Base-by-base conservation (phyloP, 2,797 vertebrate genomes). In the Eospalax fontanierii region DNA sequence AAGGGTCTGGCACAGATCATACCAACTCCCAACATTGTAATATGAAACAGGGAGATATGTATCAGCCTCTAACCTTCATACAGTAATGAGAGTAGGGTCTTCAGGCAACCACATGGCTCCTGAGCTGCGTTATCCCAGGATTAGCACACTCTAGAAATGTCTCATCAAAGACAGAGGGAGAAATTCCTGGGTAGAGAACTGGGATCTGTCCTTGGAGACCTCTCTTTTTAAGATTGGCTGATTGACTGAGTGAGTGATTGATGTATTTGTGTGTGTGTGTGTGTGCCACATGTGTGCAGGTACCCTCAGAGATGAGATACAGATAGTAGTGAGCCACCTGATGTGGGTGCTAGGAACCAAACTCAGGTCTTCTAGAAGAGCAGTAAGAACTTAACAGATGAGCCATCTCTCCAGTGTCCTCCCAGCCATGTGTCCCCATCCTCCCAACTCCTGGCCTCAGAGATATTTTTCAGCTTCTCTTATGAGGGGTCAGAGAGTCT, bases 391-490 rank as follows among this genome's bases (percentile, higher is more conserved):
- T 71, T 57, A 54, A 21, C 83, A 3, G 16, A 46, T 38, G 83
- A 57, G n/a, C 24, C 46, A 57, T 28, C 66, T 71, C 24, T 38
- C 43, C 19, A 35, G 22, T 54, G 50, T 54, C 50, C 14, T 54
- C 8, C 50, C 50, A 7, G n/a, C 14, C 8, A 54, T 9, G 46
- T 50, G 46, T n/a, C 46, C 14, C 50, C 50, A 54, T 50, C n/a
- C n/a, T 50, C 11, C 50, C 50, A 9, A 54, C 50, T 9, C 12
- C 14, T 15, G 14, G 2, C 24, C n/a, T 24, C 66, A 28, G 57
- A 75, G 63, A 18, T 84, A 21, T 76, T 79, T 90, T 80, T 78
- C 57, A 50, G n/a, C 16, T 79, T 57, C 71, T 94, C 63, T 73
- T 30, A 35, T 26, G 75, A 87, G 68, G 22, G 5, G 40, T 79